Evolutionary conservation across 2,113 vertebrate genomes (phyloP), one percentile per base, ranked within the genome.

Genomic region (Pitta sordida): DNA sequence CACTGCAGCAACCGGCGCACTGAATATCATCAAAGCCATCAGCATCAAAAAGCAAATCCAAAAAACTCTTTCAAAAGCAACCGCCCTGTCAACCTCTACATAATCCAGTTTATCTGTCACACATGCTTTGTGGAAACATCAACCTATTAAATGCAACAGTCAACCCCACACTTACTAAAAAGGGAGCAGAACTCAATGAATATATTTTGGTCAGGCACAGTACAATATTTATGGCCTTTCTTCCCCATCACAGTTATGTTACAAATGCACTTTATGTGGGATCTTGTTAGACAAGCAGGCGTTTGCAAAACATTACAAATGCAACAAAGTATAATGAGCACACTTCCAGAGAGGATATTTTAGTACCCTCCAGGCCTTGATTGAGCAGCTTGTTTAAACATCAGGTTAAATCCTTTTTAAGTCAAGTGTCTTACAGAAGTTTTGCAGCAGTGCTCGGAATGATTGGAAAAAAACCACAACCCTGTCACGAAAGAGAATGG

Each of bases 381-480:
- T 29, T 87, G 93, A 78, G 86, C 75, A 88, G 84, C 84, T 77
- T 74, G 76, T 90, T 91, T 80, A 94, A 91, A 94, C 82, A 83
- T 83, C 90, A 91, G 75, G 79, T 88, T 94, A 96, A 96, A 96
- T 77, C 79, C 78, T 64, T 67, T 55, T 64, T 73, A 92, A 79
- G 55, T 77, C 63, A 85, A 94, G 75, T 63, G 63, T 51, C 51
- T 80, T n/a, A 51, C 0, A 60, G 51, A 91, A 86, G 49, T 67
- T 90, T 88, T 74, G 48, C 63, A 90, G 71, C 59, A 69, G 53
- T 29, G 49, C 59, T 74, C 67, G 77, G 83, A 93, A 88, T 32
- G 46, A 70, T 29, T 56, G n/a, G 0, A 6, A 55, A 75, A 75
- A 65, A 58, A 65, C n/a, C n/a, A n/a, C n/a, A n/a, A n/a, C n/a